These are phyloP conservation scores for Strigamia crassipes DNA, from an alignment of 2,888 invertebrate species.

Conservation along the genomic window DNA sequence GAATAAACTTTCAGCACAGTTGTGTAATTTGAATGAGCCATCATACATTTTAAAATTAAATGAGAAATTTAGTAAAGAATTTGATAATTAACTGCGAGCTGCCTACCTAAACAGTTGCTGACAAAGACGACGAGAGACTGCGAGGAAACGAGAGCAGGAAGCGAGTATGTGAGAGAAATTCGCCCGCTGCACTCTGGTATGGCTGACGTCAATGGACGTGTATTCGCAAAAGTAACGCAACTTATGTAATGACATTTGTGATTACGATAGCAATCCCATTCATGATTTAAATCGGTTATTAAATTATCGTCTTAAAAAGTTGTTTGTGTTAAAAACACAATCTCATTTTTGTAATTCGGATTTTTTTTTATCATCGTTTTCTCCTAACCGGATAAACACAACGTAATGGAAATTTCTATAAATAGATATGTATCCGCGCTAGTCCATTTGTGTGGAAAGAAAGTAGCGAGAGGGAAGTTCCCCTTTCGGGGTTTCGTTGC, in stretches of 20 bases:
- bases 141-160: constrained; percentile 29
- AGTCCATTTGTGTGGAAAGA: neutral
- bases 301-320: neutral
- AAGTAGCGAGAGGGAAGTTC: neutral
- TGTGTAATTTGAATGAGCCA: too few species aligned
- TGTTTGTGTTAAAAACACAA: neutral
- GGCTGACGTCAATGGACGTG: constrained; percentile 21
- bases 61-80: neutral
- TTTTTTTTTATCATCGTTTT: neutral
- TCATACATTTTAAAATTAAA: neutral
- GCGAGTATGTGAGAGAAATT: constrained; percentile 8
- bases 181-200: constrained; percentile 22
- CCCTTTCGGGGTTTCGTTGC: neutral
- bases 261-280: constrained; percentile 12
- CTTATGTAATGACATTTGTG: constrained; percentile 6
- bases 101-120: constrained; percentile 13
- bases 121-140: constrained; percentile 43
- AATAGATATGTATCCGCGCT: neutral
- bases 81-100: neutral
- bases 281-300: neutral
- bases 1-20: too few species aligned
- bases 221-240: neutral
- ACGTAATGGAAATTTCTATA: neutral
- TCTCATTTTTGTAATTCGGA: neutral
- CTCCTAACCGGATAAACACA: neutral